Percentiles rank a stretch among this genome's conserved stretches.
phyloP scores from a whole-genome alignment of 2,888 invertebrate species.

The Rapana venosa region DNA sequence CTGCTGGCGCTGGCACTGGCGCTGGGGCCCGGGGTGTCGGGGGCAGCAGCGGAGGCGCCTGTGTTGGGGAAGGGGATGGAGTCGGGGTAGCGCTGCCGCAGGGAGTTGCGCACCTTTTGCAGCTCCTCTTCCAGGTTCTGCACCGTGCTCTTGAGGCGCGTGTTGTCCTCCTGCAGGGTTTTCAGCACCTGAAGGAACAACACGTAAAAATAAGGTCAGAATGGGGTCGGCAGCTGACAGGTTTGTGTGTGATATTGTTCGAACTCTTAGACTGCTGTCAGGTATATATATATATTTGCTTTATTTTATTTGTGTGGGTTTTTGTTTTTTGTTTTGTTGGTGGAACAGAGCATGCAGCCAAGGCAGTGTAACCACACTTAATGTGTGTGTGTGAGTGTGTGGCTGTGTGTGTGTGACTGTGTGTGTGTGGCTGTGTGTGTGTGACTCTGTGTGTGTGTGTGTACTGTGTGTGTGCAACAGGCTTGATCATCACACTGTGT shows the following conservation, averaged over 20 bases:
- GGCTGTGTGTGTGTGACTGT: no score
- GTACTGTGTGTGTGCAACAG: no score
- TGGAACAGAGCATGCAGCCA: no score
- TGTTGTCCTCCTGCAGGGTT: conserved; percentile 49
- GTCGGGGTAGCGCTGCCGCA: conserved; percentile 1
- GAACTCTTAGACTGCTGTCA: no score
- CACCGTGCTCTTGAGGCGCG: conserved; percentile 45
- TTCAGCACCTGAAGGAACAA: conserved; percentile 43
- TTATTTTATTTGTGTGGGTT: no score
- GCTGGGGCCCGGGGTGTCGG: not conserved
- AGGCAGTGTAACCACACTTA: no score
- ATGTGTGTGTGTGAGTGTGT: no score
- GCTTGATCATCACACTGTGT: no score
- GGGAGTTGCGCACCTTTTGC: not conserved
- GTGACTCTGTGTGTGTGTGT: no score
- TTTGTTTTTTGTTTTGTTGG: no score
- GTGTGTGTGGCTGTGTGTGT: no score
- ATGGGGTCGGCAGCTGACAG: not conserved
- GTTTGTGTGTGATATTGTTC: not conserved
- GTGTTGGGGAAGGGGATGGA: not conserved
- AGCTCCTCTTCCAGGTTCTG: conserved; percentile 47
- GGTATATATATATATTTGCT: no score
- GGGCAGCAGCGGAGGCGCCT: not conserved
- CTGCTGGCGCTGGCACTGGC: not conserved
- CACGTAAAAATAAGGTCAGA: not conserved